A percentile compares a stretch with the other conserved stretches of the same genome.
These are phyloP conservation scores for Adelphocoris suturalis DNA, from an alignment of 2,888 invertebrate genomes.

Conservation along the genomic window DNA sequence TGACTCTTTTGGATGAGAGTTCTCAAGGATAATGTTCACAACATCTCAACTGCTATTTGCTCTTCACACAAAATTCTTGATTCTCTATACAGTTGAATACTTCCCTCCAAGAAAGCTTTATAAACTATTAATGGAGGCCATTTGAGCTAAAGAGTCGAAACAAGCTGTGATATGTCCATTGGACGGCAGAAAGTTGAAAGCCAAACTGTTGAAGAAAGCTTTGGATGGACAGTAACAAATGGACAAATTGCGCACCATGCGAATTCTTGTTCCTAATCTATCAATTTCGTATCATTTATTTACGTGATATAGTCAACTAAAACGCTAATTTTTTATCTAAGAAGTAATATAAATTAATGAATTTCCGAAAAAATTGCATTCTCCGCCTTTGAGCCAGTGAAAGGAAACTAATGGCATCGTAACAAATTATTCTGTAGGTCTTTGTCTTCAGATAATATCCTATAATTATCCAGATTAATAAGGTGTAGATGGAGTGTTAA, in stretches of 20 bases:
- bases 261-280: background rate
- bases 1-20: background rate
- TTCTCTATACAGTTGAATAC: background rate
- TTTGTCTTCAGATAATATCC: no score
- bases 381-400: no score
- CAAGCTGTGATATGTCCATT: slow-evolving; percentile 65
- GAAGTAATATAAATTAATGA: no score
- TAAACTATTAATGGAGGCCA: background rate
- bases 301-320: no score
- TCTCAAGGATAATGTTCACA: background rate
- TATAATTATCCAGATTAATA: no score
- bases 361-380: no score
- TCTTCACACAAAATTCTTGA: background rate
- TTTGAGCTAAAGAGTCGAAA: background rate
- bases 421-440: no score
- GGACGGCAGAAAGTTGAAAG: slow-evolving; percentile 61
- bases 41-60: background rate
- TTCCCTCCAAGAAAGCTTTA: background rate
- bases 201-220: background rate
- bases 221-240: slow-evolving; percentile 38
- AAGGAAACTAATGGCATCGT: no score
- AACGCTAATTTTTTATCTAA: no score
- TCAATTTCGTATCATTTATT: no score
- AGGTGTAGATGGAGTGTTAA: no score
- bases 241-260: background rate